Percentiles rank a stretch among this genome's conserved stretches.
These are phyloP conservation scores for Erpobdella octoculata DNA, from an alignment of 2,888 invertebrate genomes.

Conservation along the genomic window DNA sequence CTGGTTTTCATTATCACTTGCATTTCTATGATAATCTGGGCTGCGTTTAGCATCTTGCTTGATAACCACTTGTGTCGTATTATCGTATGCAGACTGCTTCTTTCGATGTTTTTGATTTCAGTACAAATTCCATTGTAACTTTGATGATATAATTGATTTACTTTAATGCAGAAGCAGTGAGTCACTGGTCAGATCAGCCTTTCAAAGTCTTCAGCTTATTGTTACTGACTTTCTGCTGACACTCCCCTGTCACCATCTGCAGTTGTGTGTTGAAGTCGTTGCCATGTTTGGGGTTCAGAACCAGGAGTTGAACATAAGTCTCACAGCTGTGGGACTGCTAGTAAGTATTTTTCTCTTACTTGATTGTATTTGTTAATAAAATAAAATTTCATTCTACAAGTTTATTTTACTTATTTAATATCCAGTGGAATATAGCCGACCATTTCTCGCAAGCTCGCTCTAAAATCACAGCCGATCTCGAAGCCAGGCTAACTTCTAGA, in stretches of 20 bases:
- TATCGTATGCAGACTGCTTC: neutral
- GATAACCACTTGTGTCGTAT: neutral
- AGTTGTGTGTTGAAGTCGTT: constrained; percentile 80
- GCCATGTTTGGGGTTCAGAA: constrained; percentile 92
- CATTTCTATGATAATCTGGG: neutral
- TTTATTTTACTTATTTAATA: neutral
- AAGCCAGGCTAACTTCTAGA: constrained; percentile 16
- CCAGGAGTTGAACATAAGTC: constrained; percentile 88
- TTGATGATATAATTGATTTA: neutral
- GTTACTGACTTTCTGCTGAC: constrained; percentile 86
- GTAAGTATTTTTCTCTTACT: constrained; percentile 55
- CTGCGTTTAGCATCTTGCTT: neutral
- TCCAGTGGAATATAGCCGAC: constrained; percentile 95
- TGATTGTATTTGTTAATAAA: neutral
- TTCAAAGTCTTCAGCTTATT: constrained; percentile 88
- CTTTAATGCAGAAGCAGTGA: constrained; percentile 55
- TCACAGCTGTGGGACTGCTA: constrained; percentile 92
- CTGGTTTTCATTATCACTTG: neutral
- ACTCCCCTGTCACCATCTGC: constrained; percentile 83
- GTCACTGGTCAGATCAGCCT: constrained; percentile 81
- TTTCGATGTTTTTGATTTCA: neutral
- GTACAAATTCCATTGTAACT: no score
- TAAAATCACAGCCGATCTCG: constrained; percentile 46
- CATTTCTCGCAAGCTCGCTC: constrained; percentile 91
- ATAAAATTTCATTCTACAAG: neutral